A percentile compares a stretch with the other conserved stretches of the same genome.
Conservation (phyloP, 92 coral and sea anemone genomes). For the Phenganax subtilis region DNA sequence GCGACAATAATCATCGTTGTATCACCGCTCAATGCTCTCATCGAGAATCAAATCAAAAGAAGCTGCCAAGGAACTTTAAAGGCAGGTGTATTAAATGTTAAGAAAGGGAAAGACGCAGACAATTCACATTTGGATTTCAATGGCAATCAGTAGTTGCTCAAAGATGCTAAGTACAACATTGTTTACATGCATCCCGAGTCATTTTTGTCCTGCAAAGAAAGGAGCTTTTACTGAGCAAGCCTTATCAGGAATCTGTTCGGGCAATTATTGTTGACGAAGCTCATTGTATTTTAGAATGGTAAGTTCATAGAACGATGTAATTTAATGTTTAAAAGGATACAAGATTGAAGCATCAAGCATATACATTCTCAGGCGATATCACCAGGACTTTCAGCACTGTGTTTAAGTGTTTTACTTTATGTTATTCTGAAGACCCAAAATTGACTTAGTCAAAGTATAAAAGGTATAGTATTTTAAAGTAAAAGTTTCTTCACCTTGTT, state of each 20-base stretch:
- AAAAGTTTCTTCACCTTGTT: not conserved
- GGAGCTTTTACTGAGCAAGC: conserved; percentile 44
- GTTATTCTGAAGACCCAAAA: too few species aligned
- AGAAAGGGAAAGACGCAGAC: conserved; percentile 3
- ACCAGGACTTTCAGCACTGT: not conserved
- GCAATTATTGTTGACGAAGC: conserved; percentile 52
- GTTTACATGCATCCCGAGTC: conserved; percentile 54
- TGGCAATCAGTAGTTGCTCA: conserved; percentile 25
- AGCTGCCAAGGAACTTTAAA: conserved; percentile 36
- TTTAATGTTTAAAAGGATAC: not conserved
- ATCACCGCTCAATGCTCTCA: conserved; percentile 45
- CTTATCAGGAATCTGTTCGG: conserved; percentile 42
- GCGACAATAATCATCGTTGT: conserved; percentile 43
- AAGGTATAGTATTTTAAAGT: not conserved
- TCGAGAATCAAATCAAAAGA: conserved; percentile 47
- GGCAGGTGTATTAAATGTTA: conserved; percentile 41
- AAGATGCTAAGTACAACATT: conserved; percentile 42
- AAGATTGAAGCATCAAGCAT: not conserved
- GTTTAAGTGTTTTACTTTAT: too few species aligned
- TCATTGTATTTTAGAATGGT: conserved; percentile 58
- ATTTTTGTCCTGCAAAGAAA: conserved; percentile 42
- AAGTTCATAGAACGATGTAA: conserved; percentile 10
- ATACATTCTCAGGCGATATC: not conserved
- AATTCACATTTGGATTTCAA: conserved; percentile 31
- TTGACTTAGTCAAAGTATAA: too few species aligned